Evolutionary conservation across 2,888 invertebrate genomes (phyloP).

Genomic region (Drosophila borborema): DNA sequence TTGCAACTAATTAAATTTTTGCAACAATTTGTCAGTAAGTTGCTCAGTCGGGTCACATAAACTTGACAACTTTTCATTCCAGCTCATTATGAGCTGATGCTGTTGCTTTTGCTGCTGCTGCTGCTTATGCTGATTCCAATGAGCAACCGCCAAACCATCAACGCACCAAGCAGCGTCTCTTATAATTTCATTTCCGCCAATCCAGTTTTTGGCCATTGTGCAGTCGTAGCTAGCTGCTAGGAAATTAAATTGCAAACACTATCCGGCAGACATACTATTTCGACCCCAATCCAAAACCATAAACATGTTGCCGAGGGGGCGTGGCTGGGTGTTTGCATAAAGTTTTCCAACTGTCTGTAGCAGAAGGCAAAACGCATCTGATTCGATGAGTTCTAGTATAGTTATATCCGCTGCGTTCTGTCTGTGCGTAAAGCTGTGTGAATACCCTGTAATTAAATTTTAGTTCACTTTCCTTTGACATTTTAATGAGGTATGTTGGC

Average conservation of each 20-base stretch:
- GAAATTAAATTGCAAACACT: slow-evolving; percentile 73
- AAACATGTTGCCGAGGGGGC: neutral
- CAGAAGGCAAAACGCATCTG: neutral
- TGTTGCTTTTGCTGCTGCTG: slow-evolving; percentile 26
- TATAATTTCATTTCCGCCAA: slow-evolving; percentile 70
- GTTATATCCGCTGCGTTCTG: neutral
- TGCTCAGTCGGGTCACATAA: slow-evolving; percentile 62
- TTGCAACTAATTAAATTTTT: slow-evolving; percentile 68
- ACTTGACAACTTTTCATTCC: slow-evolving; percentile 56
- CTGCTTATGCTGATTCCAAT: slow-evolving; percentile 13
- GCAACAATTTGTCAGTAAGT: slow-evolving; percentile 61
- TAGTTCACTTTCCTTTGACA: neutral
- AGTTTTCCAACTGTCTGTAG: slow-evolving; percentile 8
- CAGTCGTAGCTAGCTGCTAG: slow-evolving; percentile 46
- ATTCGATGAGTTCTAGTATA: slow-evolving; percentile 4
- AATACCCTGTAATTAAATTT: slow-evolving; percentile 1
- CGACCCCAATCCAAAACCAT: neutral
- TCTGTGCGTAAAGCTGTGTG: too few species aligned
- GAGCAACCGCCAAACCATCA: neutral
- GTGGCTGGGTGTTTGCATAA: neutral
- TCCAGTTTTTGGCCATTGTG: slow-evolving; percentile 59
- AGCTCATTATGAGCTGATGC: slow-evolving; percentile 54
- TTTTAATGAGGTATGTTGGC: too few species aligned
- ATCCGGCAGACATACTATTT: slow-evolving; percentile 53
- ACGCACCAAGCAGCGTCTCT: slow-evolving; percentile 8